Conservation (phyloP, 2,888 invertebrate genomes). For the Stomorhina lunata region DNA sequence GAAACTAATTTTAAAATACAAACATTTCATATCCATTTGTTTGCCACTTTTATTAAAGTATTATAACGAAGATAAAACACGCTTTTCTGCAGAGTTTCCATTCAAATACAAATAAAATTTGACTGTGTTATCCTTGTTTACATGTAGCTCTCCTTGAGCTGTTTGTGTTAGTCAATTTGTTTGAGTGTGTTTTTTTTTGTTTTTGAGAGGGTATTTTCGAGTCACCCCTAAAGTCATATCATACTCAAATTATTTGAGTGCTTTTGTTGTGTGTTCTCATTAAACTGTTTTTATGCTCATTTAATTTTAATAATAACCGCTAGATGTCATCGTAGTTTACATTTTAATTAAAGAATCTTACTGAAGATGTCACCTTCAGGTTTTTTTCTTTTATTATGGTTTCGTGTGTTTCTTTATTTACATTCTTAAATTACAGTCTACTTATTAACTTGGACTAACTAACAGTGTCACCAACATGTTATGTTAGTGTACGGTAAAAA, state of each 20-base stretch:
- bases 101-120: neutral
- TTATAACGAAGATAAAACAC: neutral
- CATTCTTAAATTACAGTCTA: conserved; percentile 1
- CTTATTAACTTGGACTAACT: too few relatives aligned
- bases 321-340: neutral
- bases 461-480: too few relatives aligned
- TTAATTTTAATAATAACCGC: neutral
- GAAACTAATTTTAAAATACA: neutral
- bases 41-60: too few relatives aligned
- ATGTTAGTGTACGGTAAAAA: too few relatives aligned
- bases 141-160: neutral
- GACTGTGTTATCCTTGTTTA: neutral
- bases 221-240: conserved; percentile 1
- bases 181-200: neutral
- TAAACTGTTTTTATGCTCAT: neutral
- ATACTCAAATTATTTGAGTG: conserved; percentile 22
- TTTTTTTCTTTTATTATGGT: neutral
- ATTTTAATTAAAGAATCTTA: conserved; percentile 7
- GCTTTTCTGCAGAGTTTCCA: neutral
- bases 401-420: neutral
- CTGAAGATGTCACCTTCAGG: conserved; percentile 25
- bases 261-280: neutral
- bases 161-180: neutral
- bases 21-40: neutral
- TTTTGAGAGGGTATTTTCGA: neutral